Evolutionary conservation across 1,140 invertebrate genomes (phyloP), one percentile per base, ranked within the genome.

Genomic region (Sarcophaga bullata): DNA sequence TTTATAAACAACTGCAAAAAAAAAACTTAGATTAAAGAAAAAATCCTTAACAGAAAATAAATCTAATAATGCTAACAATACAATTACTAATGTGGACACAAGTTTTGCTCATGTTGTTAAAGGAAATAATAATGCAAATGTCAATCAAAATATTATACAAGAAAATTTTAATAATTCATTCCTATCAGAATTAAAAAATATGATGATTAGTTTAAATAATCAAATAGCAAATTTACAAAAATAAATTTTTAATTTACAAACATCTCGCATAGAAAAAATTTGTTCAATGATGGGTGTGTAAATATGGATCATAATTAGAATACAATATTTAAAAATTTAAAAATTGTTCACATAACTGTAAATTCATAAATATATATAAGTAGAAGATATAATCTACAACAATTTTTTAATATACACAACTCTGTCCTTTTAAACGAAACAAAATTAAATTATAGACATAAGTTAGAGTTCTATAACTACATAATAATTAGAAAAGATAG

Each of bases 371-470:
- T 75, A 47, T n/a, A 3, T 6, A 47, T 75, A 46, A 75, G 15
- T 15, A 75, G 73, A 75, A 75, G 73, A 15, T 75, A 75, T 48
- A 11, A 75, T 5, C 46, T 75, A 8, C 37, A 75, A 75, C 73
- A 75, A 47, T 75, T 75, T 48, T 8, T 75, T n/a, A 46, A 47
- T 75, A 47, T 47, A 48, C 37, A 75, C 6, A n/a, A 75, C 10
- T 37, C 25, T 10, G 73, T 76, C 17, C 47, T 76, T 8, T 76
- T 76, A 25, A 76, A 76, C 49, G 47, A 76, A 17, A 76, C 73
- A 3, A 76, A 76, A 49, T 47, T 76, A 11, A 76, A 76, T 49
- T 3, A 25, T 47, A 75, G 46, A 48, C 73, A 75, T 75, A 48
- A 13, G 8, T 37, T 47, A 11, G 37, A 47, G 13, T 75, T 47